Base-by-base conservation (phyloP, 2,888 invertebrate species). In the Dioctria linearis region DNA sequence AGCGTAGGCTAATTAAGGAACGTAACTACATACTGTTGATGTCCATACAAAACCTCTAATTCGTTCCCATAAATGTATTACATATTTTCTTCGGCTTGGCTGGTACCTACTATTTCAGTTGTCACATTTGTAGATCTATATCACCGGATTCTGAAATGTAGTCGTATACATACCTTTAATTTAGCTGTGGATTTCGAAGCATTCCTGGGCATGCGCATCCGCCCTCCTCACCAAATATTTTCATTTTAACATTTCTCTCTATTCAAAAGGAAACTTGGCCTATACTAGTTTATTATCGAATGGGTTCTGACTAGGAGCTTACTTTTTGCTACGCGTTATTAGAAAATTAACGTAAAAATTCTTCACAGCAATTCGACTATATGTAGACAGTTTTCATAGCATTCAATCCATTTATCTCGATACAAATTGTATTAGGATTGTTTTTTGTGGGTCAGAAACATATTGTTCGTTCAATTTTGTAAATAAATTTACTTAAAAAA, bases 151-250 rank as follows among this genome's bases (percentile, higher is more conserved):
- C 49, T 37, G 69, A 69, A 69, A 54, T 37, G 49, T 51, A 25
- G 25, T 25, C 25, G 25, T 25, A n/a, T n/a, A 25, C 25, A 25
- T 25, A 39, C 37, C 69, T 69, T 69, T 54, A 69, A 51, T 69
- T 69, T 69, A 69, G 51, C 49, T 69, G 25, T 69, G 51, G 51
- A 69, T 69, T 69, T 49, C 49, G 69, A n/a, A 69, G 51, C 37
- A 51, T 51, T 49, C 69, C 49, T 46, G 51, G 51, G n/a, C 51
- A 69, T 69, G 69, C 69, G 69, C 69, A 69, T 42, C 42, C 8
- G 13, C 25, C 43, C n/a, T 1, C 57, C 25, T 25, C 25, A 25
- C 25, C 25, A 25, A 25, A 25, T 25, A 69, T 51, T 51, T n/a
- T 51, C 49, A 67, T 46, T 69, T 37, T 69, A 51, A 49, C 51